Base-by-base conservation (phyloP, 2,797 vertebrate species). In the Otolemur crassicaudatus region DNA sequence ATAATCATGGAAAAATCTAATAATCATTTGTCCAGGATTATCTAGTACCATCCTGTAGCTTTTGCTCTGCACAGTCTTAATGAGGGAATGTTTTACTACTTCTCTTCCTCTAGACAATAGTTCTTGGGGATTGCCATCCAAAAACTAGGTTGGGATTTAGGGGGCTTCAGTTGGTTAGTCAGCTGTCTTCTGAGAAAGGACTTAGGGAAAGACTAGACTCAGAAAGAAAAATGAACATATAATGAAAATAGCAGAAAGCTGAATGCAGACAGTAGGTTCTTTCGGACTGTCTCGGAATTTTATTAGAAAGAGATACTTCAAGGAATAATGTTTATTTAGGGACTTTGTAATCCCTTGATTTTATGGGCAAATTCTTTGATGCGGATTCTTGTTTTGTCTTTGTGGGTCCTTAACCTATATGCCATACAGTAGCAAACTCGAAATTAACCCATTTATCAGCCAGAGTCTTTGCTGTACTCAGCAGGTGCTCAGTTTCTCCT, bases 311-410 rank as follows among this genome's bases (percentile, higher is more conserved):
- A 87, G 85, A 69, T 19, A 29, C 53, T 2, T 83, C 19, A 90
- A 43, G 43, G 82, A 83, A 70, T 89, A 58, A 14, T 40, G 61
- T 49, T 92, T 96, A 56, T 63, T 61, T 67, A 37, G 49, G 46
- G 17, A 31, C 89, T 97, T 91, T 89, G 29, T 83, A 81, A 43
- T 80, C 20, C 22, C 22, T 70, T 81, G 29, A 90, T 73, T 93
- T 87, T 14, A 53, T 65, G 6, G 95, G 61, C 87, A 70, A 73
- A 63, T 76, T 89, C 31, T 79, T 56, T 43, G 31, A 85, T 56
- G 11, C 6, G 20, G 13, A 43, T 63, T 86, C 37, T 87, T 31
- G 0, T 20, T 93, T 94, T 29, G 60, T n/a, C 53, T 76, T 58
- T 75, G 43, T 46, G 23, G 37, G 4, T 46, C 31, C 37, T 85